Percentiles rank a stretch among this genome's conserved stretches.
These are phyloP conservation scores for Sylvia atricapilla DNA, from an alignment of 2,113 vertebrate species.

Conservation along the genomic window DNA sequence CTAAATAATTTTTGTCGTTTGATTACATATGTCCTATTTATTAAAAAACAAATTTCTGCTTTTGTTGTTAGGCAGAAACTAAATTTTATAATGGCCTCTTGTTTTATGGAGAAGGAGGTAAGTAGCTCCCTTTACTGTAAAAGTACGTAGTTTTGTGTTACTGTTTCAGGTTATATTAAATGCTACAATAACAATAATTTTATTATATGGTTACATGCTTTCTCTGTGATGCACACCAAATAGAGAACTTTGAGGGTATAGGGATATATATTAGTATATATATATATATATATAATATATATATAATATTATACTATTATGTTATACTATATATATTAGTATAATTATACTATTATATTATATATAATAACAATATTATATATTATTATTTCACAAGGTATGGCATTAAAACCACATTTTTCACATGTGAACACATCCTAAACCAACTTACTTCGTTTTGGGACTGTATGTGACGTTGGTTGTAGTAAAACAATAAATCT, in stretches of 20 bases:
- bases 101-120: constrained; percentile 98
- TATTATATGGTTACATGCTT: not conserved
- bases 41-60: constrained; percentile 44
- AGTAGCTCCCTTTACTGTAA: constrained; percentile 52
- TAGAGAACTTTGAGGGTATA: not conserved
- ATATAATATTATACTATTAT: no score
- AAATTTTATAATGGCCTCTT: constrained; percentile 97
- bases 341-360: no score
- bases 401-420: not conserved
- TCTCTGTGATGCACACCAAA: not conserved
- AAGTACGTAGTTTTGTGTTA: not conserved
- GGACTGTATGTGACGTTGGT: not conserved
- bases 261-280: not conserved
- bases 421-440: not conserved
- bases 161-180: not conserved
- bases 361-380: no score
- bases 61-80: constrained; percentile 87
- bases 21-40: not conserved
- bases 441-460: not conserved
- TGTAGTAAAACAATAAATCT: not conserved
- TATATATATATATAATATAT: no score
- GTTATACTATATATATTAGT: no score
- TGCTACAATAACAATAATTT: not conserved
- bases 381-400: not conserved
- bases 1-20: not conserved